A percentile compares a stretch with the other conserved stretches of the same genome.
phyloP scores from a whole-genome alignment of 1,140 invertebrate genomes.

The Drosophila kepulauana region DNA sequence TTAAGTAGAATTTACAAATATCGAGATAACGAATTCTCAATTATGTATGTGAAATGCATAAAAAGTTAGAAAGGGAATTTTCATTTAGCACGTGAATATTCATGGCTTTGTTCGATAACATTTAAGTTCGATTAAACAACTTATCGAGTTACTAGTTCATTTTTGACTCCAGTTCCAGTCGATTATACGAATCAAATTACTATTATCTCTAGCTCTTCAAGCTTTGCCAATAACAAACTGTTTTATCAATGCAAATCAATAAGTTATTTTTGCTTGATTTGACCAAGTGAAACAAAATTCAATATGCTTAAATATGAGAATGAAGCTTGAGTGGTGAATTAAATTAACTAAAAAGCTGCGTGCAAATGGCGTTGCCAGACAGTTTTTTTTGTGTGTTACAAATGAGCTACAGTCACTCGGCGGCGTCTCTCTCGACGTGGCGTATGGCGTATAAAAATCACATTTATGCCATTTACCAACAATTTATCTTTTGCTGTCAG shows the following conservation, averaged over 20 bases:
- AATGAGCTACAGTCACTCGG: constrained; percentile 47
- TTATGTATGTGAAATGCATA: too few species aligned
- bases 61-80: too few species aligned
- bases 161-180: too few species aligned
- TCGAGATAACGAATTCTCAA: too few species aligned
- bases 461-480: constrained; percentile 82
- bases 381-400: constrained; percentile 39
- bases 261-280: neutral
- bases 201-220: too few species aligned
- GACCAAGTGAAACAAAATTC: constrained; percentile 4
- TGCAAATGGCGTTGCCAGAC: constrained; percentile 15
- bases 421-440: neutral
- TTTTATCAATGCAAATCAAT: neutral
- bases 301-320: constrained; percentile 1
- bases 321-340: constrained; percentile 29
- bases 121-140: too few species aligned
- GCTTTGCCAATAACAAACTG: too few species aligned
- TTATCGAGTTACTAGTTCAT: too few species aligned
- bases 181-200: too few species aligned
- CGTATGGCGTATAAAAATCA: constrained; percentile 73
- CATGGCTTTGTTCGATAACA: too few species aligned
- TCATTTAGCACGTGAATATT: too few species aligned
- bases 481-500: constrained; percentile 83
- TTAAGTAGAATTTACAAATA: too few species aligned
- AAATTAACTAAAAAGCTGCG: constrained; percentile 61